These are phyloP conservation scores for Troides oblongomaculatus DNA, from an alignment of 2,888 invertebrate species.

Conservation along the genomic window DNA sequence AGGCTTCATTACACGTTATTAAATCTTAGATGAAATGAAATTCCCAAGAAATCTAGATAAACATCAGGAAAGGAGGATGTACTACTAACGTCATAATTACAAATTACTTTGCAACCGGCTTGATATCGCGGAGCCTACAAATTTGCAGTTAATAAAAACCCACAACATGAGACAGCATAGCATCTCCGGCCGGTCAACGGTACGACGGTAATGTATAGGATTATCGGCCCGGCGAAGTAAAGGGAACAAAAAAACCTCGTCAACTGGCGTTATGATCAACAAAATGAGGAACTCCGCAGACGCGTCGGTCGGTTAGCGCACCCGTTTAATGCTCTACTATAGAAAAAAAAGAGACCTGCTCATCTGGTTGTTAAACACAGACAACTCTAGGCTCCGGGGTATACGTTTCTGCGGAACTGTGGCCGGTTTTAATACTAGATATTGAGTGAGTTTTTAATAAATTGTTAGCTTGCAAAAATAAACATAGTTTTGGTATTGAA, in stretches of 20 bases:
- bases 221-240: conserved; percentile 16
- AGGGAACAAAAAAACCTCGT: conserved; percentile 9
- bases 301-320: conserved; percentile 20
- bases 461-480: conserved; percentile 1
- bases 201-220: conserved; percentile 20
- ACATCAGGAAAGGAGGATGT: not conserved
- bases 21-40: too few relatives aligned
- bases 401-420: conserved; percentile 12
- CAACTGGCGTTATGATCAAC: conserved; percentile 19
- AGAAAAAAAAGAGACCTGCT: conserved; percentile 21
- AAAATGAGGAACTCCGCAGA: conserved; percentile 24
- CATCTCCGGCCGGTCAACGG: conserved; percentile 17
- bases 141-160: conserved; percentile 20
- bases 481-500: not conserved
- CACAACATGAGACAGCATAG: conserved; percentile 3
- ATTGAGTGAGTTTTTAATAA: conserved; percentile 15
- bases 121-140: conserved; percentile 1
- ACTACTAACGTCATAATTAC: conserved; percentile 6
- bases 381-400: conserved; percentile 12
- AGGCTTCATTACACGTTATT: too few relatives aligned
- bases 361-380: conserved; percentile 17
- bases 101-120: not conserved
- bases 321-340: conserved; percentile 20
- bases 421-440: conserved; percentile 11
- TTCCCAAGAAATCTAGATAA: too few relatives aligned